Percentiles rank a stretch among this genome's conserved stretches.
phyloP scores from a whole-genome alignment of 1,140 invertebrate species.

The Zeugodacus cucurbitae region DNA sequence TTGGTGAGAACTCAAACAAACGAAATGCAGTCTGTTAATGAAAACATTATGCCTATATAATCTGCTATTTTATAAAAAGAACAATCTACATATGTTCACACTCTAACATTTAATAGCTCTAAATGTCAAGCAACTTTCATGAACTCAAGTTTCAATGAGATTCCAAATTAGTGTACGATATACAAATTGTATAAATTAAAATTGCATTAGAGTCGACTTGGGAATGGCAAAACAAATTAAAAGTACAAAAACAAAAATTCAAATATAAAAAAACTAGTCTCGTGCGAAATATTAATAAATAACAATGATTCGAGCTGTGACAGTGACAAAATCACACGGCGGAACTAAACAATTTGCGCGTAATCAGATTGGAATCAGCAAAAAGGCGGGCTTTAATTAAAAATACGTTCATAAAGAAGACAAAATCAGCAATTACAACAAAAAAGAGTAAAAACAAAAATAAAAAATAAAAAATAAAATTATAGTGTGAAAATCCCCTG shows the following conservation, averaged over 20 bases:
- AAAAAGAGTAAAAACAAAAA: background rate
- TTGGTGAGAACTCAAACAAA: no score
- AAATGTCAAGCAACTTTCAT: background rate
- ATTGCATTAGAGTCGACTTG: background rate
- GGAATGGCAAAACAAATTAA: background rate
- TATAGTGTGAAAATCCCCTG: background rate
- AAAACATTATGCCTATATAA: background rate
- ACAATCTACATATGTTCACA: background rate
- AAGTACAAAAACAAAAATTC: background rate
- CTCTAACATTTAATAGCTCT: background rate
- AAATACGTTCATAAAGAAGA: background rate
- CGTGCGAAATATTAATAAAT: background rate
- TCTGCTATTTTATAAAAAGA: background rate
- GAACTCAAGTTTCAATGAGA: background rate
- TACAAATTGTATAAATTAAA: background rate
- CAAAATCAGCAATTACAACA: background rate
- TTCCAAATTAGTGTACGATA: background rate
- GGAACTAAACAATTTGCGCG: background rate
- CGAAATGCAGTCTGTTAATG: no score
- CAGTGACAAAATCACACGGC: background rate
- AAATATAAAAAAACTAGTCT: background rate
- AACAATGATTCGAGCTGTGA: background rate
- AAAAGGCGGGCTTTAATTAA: conserved; percentile 5
- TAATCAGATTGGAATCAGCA: background rate
- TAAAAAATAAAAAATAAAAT: background rate